Conservation (phyloP, 2,797 vertebrate species). For the Fundulus diaphanus region DNA sequence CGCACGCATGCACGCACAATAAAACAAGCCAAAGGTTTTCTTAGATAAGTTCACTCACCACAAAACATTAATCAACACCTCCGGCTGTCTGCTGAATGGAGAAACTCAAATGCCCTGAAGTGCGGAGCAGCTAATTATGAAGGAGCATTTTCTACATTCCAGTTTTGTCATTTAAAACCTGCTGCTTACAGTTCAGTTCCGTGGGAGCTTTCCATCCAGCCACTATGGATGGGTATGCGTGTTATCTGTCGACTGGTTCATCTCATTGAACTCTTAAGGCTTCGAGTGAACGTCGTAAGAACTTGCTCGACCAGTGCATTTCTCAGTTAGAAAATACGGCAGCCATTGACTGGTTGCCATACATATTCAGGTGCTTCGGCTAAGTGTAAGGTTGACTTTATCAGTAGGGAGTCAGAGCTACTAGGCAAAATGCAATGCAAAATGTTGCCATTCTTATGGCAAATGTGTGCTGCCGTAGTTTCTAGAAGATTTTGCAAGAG, state of each 20-base stretch:
- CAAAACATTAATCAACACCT: constrained; percentile 19
- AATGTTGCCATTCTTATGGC: not conserved
- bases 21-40: constrained; percentile 1
- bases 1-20: constrained; percentile 4
- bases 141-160: constrained; percentile 87
- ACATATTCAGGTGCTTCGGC: constrained; percentile 55
- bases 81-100: constrained; percentile 26
- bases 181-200: constrained; percentile 86
- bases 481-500: not conserved
- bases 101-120: constrained; percentile 58
- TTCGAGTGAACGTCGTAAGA: constrained; percentile 62
- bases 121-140: constrained; percentile 74
- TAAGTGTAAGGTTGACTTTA: constrained; percentile 53
- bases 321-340: constrained; percentile 19
- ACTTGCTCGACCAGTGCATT: constrained; percentile 36
- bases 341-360: constrained; percentile 55
- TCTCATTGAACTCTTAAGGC: constrained; percentile 54
- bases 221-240: constrained; percentile 38
- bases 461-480: not conserved
- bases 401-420: constrained; percentile 26
- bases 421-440: not conserved
- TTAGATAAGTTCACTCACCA: constrained; percentile 29
- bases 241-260: constrained; percentile 39
- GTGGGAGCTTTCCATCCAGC: constrained; percentile 75
- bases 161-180: constrained; percentile 82